phyloP scores from a whole-genome alignment of 37 sponge, comb jelly and placozoan species.

The Lycopodina hypogea region DNA sequence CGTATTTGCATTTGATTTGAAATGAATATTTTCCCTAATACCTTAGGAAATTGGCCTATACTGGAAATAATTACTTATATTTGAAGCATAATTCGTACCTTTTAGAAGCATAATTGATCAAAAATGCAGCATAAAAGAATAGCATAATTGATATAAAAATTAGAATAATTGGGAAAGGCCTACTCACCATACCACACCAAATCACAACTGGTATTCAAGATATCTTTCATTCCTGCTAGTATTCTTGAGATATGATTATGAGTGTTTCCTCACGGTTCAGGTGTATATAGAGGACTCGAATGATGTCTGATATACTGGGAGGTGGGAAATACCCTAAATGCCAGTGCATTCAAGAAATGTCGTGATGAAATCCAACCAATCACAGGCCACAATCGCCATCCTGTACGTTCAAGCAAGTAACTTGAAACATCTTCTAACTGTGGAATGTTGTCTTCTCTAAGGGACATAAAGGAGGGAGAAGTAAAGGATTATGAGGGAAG shows the following conservation, averaged over 20 bases:
- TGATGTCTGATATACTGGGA: constrained; percentile 96
- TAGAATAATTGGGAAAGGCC: too few species aligned
- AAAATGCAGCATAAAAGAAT: too few species aligned
- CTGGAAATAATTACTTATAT: too few species aligned
- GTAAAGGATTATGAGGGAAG: not conserved
- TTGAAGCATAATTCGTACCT: too few species aligned
- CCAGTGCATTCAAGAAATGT: constrained; percentile 93
- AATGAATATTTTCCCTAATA: too few species aligned
- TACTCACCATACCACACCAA: too few species aligned
- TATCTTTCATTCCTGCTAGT: too few species aligned
- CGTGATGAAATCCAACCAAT: constrained; percentile 87
- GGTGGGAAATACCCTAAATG: constrained; percentile 96
- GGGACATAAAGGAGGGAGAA: not conserved
- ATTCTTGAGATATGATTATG: not conserved
- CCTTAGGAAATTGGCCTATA: too few species aligned
- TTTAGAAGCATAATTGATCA: too few species aligned
- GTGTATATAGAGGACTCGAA: constrained; percentile 95
- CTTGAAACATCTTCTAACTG: constrained; percentile 90
- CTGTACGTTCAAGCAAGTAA: constrained; percentile 74
- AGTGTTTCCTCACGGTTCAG: constrained; percentile 72
- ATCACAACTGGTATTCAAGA: too few species aligned
- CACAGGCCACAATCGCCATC: constrained; percentile 90
- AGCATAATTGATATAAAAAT: too few species aligned
- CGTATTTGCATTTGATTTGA: too few species aligned
- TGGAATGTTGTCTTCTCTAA: constrained; percentile 75